phyloP scores from a whole-genome alignment of 2,113 vertebrate species.

The Ceratotherium simum region DNA sequence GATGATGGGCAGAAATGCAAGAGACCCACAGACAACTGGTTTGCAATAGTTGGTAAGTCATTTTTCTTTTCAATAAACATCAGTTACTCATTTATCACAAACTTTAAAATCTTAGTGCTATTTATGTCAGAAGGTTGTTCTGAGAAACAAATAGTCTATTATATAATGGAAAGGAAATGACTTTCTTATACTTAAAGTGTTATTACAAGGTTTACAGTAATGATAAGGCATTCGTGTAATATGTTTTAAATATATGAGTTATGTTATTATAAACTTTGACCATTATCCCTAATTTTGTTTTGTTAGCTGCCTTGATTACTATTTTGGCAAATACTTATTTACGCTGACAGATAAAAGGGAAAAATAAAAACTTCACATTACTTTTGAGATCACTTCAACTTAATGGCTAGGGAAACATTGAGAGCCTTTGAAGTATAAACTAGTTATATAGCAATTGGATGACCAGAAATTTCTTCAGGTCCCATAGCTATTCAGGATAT shows the following conservation, averaged over 20 bases:
- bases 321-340: neutral
- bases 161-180: neutral
- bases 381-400: neutral
- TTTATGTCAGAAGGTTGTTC: neutral
- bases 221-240: neutral
- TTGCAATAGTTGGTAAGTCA: neutral
- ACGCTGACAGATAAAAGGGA: neutral
- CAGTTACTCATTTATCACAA: neutral
- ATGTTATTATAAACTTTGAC: neutral
- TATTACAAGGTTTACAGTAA: neutral
- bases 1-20: neutral
- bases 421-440: neutral
- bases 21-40: neutral
- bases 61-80: neutral
- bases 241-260: neutral
- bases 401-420: neutral
- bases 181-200: neutral
- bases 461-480: neutral
- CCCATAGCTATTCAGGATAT: neutral
- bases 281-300: neutral
- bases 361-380: neutral
- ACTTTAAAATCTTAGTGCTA: neutral
- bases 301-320: neutral
- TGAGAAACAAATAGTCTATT: neutral
- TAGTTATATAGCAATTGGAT: neutral